Conservation (phyloP, 1,140 invertebrate species). For the Cheumatopsyche charites region DNA sequence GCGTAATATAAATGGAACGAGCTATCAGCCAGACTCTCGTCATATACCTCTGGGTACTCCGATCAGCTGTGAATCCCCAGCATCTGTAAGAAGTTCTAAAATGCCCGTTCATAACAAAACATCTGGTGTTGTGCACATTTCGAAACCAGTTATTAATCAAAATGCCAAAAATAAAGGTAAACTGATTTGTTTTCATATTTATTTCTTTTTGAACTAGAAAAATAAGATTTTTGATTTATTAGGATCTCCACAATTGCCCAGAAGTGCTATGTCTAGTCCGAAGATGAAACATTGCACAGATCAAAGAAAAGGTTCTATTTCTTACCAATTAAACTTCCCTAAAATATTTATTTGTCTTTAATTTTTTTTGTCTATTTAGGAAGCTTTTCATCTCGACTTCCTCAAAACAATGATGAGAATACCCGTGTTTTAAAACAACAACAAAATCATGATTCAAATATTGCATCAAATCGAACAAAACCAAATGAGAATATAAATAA, state of each 20-base stretch:
- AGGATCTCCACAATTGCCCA: slow-evolving; percentile 60
- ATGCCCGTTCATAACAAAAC: slow-evolving; percentile 47
- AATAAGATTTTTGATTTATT: background rate
- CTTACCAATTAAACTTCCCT: background rate
- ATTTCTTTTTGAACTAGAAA: background rate
- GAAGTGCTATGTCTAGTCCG: slow-evolving; percentile 60
- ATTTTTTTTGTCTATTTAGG: slow-evolving; percentile 25
- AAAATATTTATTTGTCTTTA: background rate
- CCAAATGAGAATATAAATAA: background rate
- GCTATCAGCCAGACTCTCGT: slow-evolving; percentile 16
- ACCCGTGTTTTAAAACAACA: slow-evolving; percentile 29
- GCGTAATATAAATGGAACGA: background rate
- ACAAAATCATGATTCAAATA: slow-evolving; percentile 27
- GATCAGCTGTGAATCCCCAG: slow-evolving; percentile 47
- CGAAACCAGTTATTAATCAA: slow-evolving; percentile 21
- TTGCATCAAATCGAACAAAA: slow-evolving; percentile 6
- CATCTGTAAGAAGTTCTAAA: slow-evolving; percentile 49
- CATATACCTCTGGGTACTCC: background rate
- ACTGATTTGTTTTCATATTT: background rate
- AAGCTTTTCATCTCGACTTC: slow-evolving; percentile 43
- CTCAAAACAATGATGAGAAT: slow-evolving; percentile 43
- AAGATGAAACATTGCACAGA: slow-evolving; percentile 58
- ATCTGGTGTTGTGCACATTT: background rate
- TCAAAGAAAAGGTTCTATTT: slow-evolving; percentile 55
- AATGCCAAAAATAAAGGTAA: slow-evolving; percentile 44